phyloP scores from a whole-genome alignment of 2,888 invertebrate species.

The Agriopis leucophaearia region DNA sequence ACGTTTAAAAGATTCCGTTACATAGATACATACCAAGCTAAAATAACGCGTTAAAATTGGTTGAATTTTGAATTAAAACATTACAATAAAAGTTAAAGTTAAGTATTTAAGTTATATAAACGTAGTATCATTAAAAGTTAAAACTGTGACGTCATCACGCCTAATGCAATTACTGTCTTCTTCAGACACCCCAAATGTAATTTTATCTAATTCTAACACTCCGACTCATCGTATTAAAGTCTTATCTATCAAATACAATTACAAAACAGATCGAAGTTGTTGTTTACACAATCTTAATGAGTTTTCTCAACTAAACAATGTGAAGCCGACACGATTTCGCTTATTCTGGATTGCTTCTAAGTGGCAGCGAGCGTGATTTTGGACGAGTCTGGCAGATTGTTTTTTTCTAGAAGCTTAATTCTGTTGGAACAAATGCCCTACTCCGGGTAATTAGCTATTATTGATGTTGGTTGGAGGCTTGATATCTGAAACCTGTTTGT shows the following conservation, averaged over 20 bases:
- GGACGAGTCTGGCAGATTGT: constrained; percentile 4
- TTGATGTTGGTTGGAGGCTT: not conserved
- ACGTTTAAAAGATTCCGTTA: too few species aligned
- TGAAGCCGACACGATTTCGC: constrained; percentile 29
- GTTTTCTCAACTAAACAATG: constrained; percentile 41
- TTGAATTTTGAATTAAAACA: too few species aligned
- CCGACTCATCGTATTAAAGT: constrained; percentile 25
- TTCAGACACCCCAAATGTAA: constrained; percentile 23
- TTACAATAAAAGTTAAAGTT: too few species aligned
- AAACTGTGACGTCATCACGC: constrained; percentile 6
- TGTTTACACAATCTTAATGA: constrained; percentile 46
- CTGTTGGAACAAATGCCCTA: not conserved
- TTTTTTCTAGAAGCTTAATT: constrained; percentile 10
- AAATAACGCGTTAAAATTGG: too few species aligned
- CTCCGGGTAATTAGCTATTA: not conserved
- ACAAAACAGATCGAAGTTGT: constrained; percentile 42
- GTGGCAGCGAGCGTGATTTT: constrained; percentile 19
- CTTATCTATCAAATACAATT: constrained; percentile 43
- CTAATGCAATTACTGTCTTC: constrained; percentile 18
- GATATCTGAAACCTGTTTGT: not conserved
- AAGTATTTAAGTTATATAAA: too few species aligned
- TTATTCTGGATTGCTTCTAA: constrained; percentile 28
- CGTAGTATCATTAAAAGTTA: too few species aligned
- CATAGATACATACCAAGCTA: too few species aligned
- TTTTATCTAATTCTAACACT: constrained; percentile 24